Base-by-base conservation (phyloP, 92 coral and sea anemone genomes). In the Micromussa lordhowensis region DNA sequence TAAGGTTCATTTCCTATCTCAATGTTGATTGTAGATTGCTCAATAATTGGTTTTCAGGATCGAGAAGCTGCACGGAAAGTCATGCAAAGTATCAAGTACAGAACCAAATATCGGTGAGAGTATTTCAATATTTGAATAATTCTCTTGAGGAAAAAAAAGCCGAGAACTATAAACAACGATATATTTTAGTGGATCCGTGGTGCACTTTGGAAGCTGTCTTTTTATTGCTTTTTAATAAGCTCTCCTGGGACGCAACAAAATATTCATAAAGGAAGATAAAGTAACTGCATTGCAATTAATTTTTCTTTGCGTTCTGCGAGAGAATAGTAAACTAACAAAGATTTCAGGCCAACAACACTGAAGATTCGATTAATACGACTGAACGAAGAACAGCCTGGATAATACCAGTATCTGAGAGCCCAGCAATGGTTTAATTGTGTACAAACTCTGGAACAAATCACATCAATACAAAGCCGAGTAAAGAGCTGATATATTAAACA, bases 1-100 rank as follows among this genome's bases (percentile, higher is more conserved):
- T 83, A 83, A 83, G 79, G 70, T 83, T 83, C 79, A 83, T 83
- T 83, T 83, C 79, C 79, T 71, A 69, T 70, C 79, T 49, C 76
- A 49, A 70, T 83, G 87, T 83, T 83, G 71, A 69, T 83, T 57
- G 79, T 69, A 30, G 48, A 83, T 81, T 51, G 78, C 73, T 68
- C 64, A 83, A 83, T 83, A 83, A 70, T 83, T 70, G 85, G 76
- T 81, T 81, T 81, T 66, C 78, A 83, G 75, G 79, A 70, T 70
- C 64, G 87, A 81, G 72, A 81, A n/a, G 31, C 68, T 66, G 59
- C 85, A 81, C 36, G 53, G 40, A 81, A 81, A 5, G 75, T 66
- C 76, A 63, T 53, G 38, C 18, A 35, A 79, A 40, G 36, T 31
- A 35, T 38, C 61, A 38, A 24, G 48, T 21, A 72, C 77, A 16